Conservation (phyloP, 2,797 vertebrate genomes). For the Phylloscopus collybita region DNA sequence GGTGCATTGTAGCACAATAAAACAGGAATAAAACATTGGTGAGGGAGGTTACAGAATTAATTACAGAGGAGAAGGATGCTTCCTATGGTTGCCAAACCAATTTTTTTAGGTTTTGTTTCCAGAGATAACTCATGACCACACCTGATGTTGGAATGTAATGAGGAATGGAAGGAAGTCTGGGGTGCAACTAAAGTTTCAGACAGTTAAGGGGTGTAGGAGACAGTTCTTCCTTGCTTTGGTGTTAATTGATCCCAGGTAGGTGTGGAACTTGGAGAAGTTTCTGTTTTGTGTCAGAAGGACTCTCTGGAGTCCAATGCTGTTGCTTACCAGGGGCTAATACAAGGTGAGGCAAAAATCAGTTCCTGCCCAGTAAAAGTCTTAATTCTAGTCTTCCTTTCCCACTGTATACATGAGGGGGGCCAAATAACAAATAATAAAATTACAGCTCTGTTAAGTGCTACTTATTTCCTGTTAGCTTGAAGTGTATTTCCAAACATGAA, state of each 20-base stretch:
- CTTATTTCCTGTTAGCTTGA: background rate
- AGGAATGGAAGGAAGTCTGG: background rate
- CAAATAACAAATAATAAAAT: background rate
- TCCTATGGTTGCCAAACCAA: background rate
- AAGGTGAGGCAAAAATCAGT: background rate
- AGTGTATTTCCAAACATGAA: background rate
- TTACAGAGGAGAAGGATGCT: background rate
- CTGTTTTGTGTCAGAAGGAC: background rate
- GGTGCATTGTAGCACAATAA: background rate
- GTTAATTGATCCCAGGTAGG: background rate
- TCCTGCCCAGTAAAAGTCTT: background rate
- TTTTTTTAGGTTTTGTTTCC: background rate
- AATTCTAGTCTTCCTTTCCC: background rate
- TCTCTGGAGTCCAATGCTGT: background rate
- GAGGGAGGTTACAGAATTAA: background rate
- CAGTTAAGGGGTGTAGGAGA: background rate
- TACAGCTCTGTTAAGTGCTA: background rate
- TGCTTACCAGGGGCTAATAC: background rate
- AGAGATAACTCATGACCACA: background rate
- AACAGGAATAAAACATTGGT: background rate
- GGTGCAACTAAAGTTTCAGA: background rate
- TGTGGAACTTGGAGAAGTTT: background rate
- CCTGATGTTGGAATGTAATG: background rate
- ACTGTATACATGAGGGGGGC: rapidly evolving
- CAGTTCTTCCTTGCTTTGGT: background rate